A percentile compares a stretch with the other conserved stretches of the same genome.
phyloP scores from a whole-genome alignment of 2,797 vertebrate genomes.

The Pelobates cultripes region DNA sequence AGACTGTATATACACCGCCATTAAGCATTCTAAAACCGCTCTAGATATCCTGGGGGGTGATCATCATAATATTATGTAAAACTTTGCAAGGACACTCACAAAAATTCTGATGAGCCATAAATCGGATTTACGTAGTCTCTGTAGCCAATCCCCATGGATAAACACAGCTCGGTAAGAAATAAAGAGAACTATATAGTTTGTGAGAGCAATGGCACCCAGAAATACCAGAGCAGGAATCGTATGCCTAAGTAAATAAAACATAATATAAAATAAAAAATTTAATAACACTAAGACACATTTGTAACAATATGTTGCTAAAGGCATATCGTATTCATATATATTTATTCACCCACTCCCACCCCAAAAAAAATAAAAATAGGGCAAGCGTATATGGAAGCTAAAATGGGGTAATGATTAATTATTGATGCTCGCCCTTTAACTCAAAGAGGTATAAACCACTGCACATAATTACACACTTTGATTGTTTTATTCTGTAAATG shows the following conservation, averaged over 20 bases:
- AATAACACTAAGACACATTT: background rate
- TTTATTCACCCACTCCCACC: too few species aligned
- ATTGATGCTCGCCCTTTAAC: too few species aligned
- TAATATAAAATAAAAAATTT: background rate
- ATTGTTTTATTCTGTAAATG: too few species aligned
- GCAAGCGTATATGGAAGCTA: too few species aligned
- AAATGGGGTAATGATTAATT: too few species aligned
- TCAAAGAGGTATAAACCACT: too few species aligned
- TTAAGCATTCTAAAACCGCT: too few species aligned
- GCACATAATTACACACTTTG: too few species aligned
- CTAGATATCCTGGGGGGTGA: too few species aligned
- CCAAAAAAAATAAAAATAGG: too few species aligned
- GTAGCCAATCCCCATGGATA: slow-evolving; percentile 70
- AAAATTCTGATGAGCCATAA: slow-evolving; percentile 78
- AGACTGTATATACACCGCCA: too few species aligned
- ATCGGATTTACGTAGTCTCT: slow-evolving; percentile 69
- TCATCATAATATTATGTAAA: too few species aligned
- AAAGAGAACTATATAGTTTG: slow-evolving; percentile 66
- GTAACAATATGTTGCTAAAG: background rate
- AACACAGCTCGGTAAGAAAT: slow-evolving; percentile 64
- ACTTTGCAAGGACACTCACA: slow-evolving; percentile 65
- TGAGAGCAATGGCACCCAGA: slow-evolving; percentile 69
- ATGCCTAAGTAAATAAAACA: slow-evolving; percentile 64
- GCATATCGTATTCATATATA: background rate
- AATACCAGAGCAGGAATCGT: slow-evolving; percentile 69